A percentile compares a stretch with the other conserved stretches of the same genome.
phyloP scores from a whole-genome alignment of 2,888 invertebrate species.

The Ormyrus rosae region DNA sequence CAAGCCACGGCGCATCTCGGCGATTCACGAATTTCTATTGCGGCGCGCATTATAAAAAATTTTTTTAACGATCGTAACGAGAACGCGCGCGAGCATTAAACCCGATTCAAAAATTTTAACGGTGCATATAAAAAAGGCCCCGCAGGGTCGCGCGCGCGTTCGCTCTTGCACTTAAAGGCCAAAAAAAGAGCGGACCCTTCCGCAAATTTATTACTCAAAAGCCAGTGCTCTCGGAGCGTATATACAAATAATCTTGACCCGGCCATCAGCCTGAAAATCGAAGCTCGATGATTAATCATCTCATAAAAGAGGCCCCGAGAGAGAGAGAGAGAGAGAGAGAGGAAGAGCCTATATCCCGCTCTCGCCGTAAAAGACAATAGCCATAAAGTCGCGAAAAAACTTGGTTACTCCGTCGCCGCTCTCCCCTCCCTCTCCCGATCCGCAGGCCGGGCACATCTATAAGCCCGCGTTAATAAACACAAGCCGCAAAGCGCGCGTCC shows the following conservation, averaged over 20 bases:
- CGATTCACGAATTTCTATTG: too few relatives aligned
- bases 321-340: background rate
- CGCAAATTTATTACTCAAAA: constrained; percentile 46
- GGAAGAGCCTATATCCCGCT: background rate
- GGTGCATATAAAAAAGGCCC: constrained; percentile 18
- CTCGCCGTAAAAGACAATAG: constrained; percentile 48
- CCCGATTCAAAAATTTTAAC: background rate
- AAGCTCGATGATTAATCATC: constrained; percentile 51
- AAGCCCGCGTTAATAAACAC: constrained; percentile 21
- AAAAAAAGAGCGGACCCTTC: background rate
- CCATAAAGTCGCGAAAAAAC: constrained; percentile 51
- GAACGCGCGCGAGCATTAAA: too few relatives aligned
- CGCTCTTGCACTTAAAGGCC: constrained; percentile 18
- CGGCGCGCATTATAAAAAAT: too few relatives aligned
- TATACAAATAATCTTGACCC: constrained; percentile 46
- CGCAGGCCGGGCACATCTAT: background rate
- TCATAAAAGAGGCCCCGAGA: constrained; percentile 35
- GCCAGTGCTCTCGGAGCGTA: constrained; percentile 19
- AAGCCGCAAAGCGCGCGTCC: constrained; percentile 23
- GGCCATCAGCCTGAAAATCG: constrained; percentile 51
- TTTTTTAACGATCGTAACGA: too few relatives aligned
- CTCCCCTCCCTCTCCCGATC: background rate
- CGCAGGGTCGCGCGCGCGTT: background rate
- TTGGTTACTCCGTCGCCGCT: constrained; percentile 20
- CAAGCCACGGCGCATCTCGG: too few relatives aligned